phyloP scores from a whole-genome alignment of 2,797 vertebrate genomes.

The Podargus strigoides region DNA sequence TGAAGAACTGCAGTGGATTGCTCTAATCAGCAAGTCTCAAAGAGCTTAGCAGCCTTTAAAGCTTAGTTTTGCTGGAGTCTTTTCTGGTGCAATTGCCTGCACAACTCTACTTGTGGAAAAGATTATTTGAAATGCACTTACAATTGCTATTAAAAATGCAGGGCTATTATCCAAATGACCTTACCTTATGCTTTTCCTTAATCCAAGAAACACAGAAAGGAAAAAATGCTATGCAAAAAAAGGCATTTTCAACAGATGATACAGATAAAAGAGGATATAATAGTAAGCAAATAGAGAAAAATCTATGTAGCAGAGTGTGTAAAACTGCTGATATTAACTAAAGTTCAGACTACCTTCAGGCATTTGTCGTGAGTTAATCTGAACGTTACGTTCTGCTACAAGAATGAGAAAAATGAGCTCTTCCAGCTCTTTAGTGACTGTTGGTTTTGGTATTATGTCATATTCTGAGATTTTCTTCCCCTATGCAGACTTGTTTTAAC shows the following conservation, averaged over 20 bases:
- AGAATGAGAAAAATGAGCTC: not conserved
- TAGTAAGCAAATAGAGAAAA: not conserved
- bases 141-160: not conserved
- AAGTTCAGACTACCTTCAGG: not conserved
- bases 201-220: not conserved
- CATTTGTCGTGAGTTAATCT: not conserved
- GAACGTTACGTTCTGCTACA: not conserved
- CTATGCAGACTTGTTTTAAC: not conserved
- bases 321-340: not conserved
- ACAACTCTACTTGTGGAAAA: not conserved
- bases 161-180: not conserved
- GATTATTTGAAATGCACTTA: not conserved
- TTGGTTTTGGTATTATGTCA: not conserved
- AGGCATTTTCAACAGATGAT: not conserved
- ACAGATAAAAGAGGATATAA: not conserved
- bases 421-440: not conserved
- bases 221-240: not conserved
- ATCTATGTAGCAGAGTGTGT: not conserved
- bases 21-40: not conserved
- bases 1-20: not conserved
- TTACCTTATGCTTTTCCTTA: slow-evolving; percentile 14
- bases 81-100: not conserved
- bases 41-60: not conserved
- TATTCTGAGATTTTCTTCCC: not conserved
- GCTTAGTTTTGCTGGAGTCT: not conserved